Evolutionary conservation across 1,140 invertebrate species (phyloP), one percentile per base, ranked within the genome.

Genomic region (Eumaeus atala): DNA sequence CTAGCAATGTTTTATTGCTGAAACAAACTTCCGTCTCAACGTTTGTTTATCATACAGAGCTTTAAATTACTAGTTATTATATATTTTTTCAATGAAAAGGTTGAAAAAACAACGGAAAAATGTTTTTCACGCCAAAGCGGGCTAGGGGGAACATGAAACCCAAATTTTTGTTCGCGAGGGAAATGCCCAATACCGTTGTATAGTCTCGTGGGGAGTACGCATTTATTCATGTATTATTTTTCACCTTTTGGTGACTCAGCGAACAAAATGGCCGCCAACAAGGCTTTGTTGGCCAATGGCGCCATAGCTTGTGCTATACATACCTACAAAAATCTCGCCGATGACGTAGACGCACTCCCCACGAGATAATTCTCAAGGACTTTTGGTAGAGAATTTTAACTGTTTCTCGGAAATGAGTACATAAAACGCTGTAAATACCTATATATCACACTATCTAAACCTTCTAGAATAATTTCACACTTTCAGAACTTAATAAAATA

Each of bases 171-270:
- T 82, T 86, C 76, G 67, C 70, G 68, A 85, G 84, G 85, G 84
- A 87, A 88, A 88, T 86, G 79, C 82, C 83, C 87, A 82, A 84
- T 85, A 84, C 86, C 82, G 81, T 84, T 85, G 78, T 78, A 66
- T 84, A 87, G 85, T 87, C 84, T 87, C 85, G 81, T 79, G 74
- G 74, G 79, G 79, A 84, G 81, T 87, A 67, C 75, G 66, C 69
- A 77, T 74, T 70, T 79, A 84, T 80, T 85, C 84, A 72, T 75
- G 73, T 82, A 82, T 28, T 75, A 87, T 87, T 87, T 87, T 88
- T 88, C 83, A 83, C 83, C 77, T 84, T 84, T 80, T 82, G 80
- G 82, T 88, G 87, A 88, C 72, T 88, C 87, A 88, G 84, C 79
- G 71, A 72, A 80, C 83, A 88, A 88, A 86, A 88, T 88, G 87